A percentile compares a stretch with the other conserved stretches of the same genome.
phyloP scores from a whole-genome alignment of 2,113 vertebrate species.

The Microtus richardsoni region DNA sequence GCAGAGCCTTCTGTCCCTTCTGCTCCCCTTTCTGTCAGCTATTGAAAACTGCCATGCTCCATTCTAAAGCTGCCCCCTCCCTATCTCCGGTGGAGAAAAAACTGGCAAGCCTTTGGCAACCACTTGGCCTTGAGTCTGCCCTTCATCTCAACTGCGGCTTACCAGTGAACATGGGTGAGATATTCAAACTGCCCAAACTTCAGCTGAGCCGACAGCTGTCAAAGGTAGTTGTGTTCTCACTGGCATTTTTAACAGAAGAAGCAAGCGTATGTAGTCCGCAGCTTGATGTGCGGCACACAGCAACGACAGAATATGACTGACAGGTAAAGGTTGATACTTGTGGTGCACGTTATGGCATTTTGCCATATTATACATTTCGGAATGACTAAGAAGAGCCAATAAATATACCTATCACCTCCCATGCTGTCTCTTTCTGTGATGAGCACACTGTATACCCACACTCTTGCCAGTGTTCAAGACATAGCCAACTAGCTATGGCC shows the following conservation, averaged over 20 bases:
- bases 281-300: background rate
- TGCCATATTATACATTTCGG: background rate
- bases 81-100: background rate
- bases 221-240: background rate
- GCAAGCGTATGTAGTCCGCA: background rate
- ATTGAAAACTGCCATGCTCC: background rate
- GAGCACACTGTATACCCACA: background rate
- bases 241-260: constrained; percentile 19
- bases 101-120: background rate
- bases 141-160: background rate
- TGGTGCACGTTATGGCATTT: background rate
- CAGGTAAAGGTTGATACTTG: background rate
- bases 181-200: background rate
- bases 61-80: background rate
- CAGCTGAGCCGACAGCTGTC: background rate
- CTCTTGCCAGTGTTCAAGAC: background rate
- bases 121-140: background rate
- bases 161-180: background rate
- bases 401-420: background rate
- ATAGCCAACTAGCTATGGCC: background rate
- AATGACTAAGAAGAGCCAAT: background rate
- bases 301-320: background rate
- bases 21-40: background rate
- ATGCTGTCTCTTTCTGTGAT: background rate
- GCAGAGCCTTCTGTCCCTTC: background rate